These are phyloP conservation scores for Pachypanchax playfairii DNA, from an alignment of 2,113 vertebrate species.

Conservation along the genomic window DNA sequence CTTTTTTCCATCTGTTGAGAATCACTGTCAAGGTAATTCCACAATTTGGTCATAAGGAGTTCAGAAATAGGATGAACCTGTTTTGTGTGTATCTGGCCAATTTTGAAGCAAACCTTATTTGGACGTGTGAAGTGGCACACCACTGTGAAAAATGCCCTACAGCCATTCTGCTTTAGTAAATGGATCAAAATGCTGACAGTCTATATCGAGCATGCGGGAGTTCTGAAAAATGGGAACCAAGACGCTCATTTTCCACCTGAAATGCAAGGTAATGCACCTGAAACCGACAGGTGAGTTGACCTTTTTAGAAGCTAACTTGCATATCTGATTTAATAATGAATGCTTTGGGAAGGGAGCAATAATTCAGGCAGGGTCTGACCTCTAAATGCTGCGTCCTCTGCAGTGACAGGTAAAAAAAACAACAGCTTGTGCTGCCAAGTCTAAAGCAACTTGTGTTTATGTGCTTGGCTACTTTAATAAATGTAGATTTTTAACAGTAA, in stretches of 20 bases:
- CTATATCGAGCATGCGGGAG: conserved; percentile 33
- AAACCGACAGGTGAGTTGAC: conserved; percentile 66
- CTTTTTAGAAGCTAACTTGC: conserved; percentile 64
- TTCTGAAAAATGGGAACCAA: conserved; percentile 27
- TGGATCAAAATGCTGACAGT: conserved; percentile 45
- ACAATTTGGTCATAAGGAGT: conserved; percentile 51
- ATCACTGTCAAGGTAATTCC: conserved; percentile 56
- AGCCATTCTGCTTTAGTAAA: conserved; percentile 51
- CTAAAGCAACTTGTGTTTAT: conserved; percentile 29
- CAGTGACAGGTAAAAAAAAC: conserved; percentile 32
- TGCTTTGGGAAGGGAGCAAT: conserved; percentile 35
- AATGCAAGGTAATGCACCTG: conserved; percentile 38
- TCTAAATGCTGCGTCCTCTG: conserved; percentile 65
- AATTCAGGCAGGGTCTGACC: conserved; percentile 41
- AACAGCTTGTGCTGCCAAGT: conserved; percentile 5
- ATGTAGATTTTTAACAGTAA: background rate
- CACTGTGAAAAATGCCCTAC: conserved; percentile 48
- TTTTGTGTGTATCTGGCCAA: conserved; percentile 22
- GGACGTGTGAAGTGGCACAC: conserved; percentile 34
- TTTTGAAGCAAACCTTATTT: conserved; percentile 38
- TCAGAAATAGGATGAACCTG: conserved; percentile 47
- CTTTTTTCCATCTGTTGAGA: conserved; percentile 53
- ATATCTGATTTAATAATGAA: conserved; percentile 69
- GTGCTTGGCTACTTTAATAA: conserved; percentile 19
- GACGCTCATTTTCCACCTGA: conserved; percentile 43